These are phyloP conservation scores for Mycetomoellerius zeteki DNA, from an alignment of 1,140 invertebrate genomes.

Conservation along the genomic window DNA sequence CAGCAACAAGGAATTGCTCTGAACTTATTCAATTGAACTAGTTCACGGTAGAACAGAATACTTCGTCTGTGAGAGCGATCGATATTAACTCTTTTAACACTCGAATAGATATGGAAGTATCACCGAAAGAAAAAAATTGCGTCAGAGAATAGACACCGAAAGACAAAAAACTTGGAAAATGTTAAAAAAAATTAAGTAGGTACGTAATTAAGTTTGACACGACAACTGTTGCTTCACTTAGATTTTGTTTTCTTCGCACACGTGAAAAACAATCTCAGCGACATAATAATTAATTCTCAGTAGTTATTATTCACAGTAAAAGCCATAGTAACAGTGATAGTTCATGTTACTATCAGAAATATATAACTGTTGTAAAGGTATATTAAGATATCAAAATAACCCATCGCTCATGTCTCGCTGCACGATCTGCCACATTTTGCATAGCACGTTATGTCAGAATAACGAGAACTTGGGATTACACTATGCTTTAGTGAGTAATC, in stretches of 20 bases:
- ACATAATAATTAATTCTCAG: background rate
- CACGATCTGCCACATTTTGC: slow-evolving; percentile 10
- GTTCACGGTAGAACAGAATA: slow-evolving; percentile 67
- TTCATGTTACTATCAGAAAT: background rate
- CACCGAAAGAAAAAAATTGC: background rate
- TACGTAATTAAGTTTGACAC: background rate
- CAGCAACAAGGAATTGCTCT: slow-evolving; percentile 31
- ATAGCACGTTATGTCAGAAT: background rate
- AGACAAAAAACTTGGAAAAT: background rate
- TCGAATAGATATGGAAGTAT: slow-evolving; percentile 35
- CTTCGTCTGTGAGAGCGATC: slow-evolving; percentile 21
- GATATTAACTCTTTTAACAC: slow-evolving; percentile 18
- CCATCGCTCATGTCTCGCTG: slow-evolving; percentile 3
- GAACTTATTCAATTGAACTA: slow-evolving; percentile 78
- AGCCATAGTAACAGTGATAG: too few relatives aligned
- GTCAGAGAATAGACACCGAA: background rate
- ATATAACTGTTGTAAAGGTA: background rate
- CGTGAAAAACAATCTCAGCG: background rate
- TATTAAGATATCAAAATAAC: slow-evolving; percentile 26
- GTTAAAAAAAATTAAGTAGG: background rate
- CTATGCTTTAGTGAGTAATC: slow-evolving; percentile 57
- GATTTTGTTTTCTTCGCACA: background rate
- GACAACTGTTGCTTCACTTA: background rate
- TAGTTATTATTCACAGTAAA: background rate
- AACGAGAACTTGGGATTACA: slow-evolving; percentile 49